Evolutionary conservation across 2,113 vertebrate species (phyloP).

Genomic region (Bambusicola thoracicus): DNA sequence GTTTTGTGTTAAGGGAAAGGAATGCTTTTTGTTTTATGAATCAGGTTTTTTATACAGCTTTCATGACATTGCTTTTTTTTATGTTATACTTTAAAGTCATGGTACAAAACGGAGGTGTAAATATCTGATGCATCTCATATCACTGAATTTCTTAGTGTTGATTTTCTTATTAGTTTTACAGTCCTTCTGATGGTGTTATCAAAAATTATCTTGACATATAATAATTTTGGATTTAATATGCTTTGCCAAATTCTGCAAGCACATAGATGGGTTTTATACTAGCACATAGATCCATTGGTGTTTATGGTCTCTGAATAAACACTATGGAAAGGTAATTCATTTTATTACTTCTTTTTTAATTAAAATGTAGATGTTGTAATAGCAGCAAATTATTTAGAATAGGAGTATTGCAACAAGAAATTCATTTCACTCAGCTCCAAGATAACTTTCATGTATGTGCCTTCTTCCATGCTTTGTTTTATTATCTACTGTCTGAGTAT

Average conservation of each 20-base stretch:
- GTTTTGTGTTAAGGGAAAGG: neutral
- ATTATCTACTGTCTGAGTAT: neutral
- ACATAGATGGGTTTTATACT: neutral
- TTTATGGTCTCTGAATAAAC: neutral
- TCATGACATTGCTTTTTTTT: neutral
- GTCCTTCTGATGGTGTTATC: conserved; percentile 10
- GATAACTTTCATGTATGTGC: neutral
- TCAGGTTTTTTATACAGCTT: neutral
- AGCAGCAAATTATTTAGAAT: neutral
- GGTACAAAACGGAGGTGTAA: neutral
- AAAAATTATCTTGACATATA: conserved; percentile 14
- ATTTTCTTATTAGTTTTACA: conserved; percentile 1
- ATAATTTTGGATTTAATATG: conserved; percentile 8
- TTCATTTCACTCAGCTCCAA: accelerated
- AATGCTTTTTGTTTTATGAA: neutral
- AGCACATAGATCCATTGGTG: neutral
- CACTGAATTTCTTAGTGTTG: neutral
- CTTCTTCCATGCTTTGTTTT: accelerated
- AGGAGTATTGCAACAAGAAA: neutral
- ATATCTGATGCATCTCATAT: neutral
- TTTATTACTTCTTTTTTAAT: neutral
- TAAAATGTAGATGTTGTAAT: neutral
- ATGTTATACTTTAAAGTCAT: neutral
- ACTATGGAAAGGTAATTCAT: neutral
- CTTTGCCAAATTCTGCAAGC: neutral